Percentiles rank a stretch among this genome's conserved stretches.
phyloP scores from a whole-genome alignment of 2,113 vertebrate species.

The Rafetus swinhoei region DNA sequence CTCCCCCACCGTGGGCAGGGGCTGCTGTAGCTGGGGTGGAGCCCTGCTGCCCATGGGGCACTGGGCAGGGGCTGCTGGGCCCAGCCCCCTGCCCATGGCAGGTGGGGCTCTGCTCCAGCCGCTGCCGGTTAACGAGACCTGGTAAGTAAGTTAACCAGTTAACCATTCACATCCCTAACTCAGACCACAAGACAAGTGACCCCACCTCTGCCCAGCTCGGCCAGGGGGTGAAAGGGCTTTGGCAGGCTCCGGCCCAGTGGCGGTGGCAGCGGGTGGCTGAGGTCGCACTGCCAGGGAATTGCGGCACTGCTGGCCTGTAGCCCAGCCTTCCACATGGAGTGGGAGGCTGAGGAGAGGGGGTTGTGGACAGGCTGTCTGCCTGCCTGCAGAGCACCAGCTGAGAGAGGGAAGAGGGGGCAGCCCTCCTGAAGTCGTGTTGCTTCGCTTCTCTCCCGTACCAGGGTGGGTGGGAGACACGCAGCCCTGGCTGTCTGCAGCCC shows the following conservation, averaged over 20 bases:
- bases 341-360: neutral
- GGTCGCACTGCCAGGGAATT: neutral
- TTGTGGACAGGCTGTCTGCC: neutral
- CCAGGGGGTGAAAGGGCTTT: neutral
- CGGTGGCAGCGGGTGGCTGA: neutral
- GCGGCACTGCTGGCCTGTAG: neutral
- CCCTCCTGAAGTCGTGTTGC: neutral
- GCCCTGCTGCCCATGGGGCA: too few relatives aligned
- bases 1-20: too few relatives aligned
- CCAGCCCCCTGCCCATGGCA: too few relatives aligned
- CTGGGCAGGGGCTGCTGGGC: too few relatives aligned
- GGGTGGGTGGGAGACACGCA: neutral
- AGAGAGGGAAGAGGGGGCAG: neutral
- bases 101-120: too few relatives aligned
- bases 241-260: neutral
- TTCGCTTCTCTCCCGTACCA: neutral
- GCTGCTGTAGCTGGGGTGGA: too few relatives aligned
- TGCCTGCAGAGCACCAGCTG: neutral
- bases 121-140: too few relatives aligned
- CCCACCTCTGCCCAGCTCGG: neutral
- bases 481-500: neutral
- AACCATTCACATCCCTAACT: too few relatives aligned
- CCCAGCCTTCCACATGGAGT: neutral
- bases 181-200: neutral
- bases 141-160: too few relatives aligned